Conservation (phyloP, 1,140 invertebrate genomes). For the Drosophila nebulosa region DNA sequence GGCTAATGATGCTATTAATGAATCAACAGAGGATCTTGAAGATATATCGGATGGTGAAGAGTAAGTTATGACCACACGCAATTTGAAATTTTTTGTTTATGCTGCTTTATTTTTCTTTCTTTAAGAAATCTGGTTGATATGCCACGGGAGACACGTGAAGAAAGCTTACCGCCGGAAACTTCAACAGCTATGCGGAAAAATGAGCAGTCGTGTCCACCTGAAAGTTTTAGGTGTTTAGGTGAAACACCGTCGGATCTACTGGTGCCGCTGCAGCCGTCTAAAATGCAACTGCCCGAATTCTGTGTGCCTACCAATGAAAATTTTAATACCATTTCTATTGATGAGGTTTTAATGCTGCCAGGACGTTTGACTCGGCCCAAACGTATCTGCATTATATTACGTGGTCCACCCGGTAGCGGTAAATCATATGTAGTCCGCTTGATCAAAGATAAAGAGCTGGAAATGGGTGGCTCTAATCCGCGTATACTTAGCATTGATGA, state of each 20-base stretch:
- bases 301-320: constrained; percentile 62
- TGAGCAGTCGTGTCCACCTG: neutral
- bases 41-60: constrained; percentile 74
- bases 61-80: constrained; percentile 63
- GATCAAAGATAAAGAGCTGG: constrained; percentile 86
- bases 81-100: neutral
- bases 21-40: constrained; percentile 50
- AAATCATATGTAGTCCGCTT: constrained; percentile 91
- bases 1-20: constrained; percentile 3
- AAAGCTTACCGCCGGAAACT: constrained; percentile 36
- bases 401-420: constrained; percentile 93
- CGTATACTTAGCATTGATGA: constrained; percentile 97
- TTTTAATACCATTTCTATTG: constrained; percentile 85
- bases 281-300: constrained; percentile 30
- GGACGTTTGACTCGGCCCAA: constrained; percentile 85
- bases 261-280: constrained; percentile 2
- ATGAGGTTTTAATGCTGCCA: constrained; percentile 87
- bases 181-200: constrained; percentile 17
- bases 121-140: constrained; percentile 25
- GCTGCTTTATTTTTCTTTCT: neutral
- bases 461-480: constrained; percentile 84
- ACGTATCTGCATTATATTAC: constrained; percentile 92
- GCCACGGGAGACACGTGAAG: neutral
- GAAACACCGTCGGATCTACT: constrained; percentile 38
- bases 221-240: neutral